Base-by-base conservation (phyloP, 2,113 vertebrate species). In the Rhineura floridana region DNA sequence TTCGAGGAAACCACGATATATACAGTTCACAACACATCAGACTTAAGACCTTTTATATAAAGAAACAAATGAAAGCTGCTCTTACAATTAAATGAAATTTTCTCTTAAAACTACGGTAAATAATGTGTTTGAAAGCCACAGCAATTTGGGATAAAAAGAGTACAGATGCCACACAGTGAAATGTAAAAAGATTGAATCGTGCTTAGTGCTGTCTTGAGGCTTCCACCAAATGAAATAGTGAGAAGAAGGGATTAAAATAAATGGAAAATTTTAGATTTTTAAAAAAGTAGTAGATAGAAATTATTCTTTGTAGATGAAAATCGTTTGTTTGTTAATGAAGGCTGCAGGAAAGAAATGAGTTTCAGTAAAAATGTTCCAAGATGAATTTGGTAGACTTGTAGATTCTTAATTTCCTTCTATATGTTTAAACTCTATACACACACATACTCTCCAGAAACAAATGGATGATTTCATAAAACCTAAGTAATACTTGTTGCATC, bases 241-340 rank as follows among this genome's bases (percentile, higher is more conserved):
- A 8, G 28, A 6, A 44, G n/a, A 70, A 0, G 10, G 69, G 17
- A 86, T 72, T 90, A 55, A 87, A 87, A 70, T 39, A 87, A 86
- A 46, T 67, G 12, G 15, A 0, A 33, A 88, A 86, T 19, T 50
- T 48, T 7, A 48, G 30, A 83, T n/a, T 19, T 50, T 3, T 83
- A 39, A 10, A 28, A n/a, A 33, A 67, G 79, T 91, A 84, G n/a
- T 83, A 0, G 36, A 48, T 91, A 88, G 6, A 90, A 89, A 48
- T 55, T 67, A 88, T 83, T 89, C 52, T 39, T 76, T 83, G 15
- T 75, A 80, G 8, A 76, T 46, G 3, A 92, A 46, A 91, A 46
- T 83, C 4, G 77, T 76, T 2, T 90, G 59, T 69, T 67, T 67
- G 23, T 30, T 5, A 67, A 55, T 9, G 63, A 88, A 85, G 17